These are phyloP conservation scores for Tamandua tetradactyla DNA, from an alignment of 2,797 vertebrate genomes.

Conservation along the genomic window DNA sequence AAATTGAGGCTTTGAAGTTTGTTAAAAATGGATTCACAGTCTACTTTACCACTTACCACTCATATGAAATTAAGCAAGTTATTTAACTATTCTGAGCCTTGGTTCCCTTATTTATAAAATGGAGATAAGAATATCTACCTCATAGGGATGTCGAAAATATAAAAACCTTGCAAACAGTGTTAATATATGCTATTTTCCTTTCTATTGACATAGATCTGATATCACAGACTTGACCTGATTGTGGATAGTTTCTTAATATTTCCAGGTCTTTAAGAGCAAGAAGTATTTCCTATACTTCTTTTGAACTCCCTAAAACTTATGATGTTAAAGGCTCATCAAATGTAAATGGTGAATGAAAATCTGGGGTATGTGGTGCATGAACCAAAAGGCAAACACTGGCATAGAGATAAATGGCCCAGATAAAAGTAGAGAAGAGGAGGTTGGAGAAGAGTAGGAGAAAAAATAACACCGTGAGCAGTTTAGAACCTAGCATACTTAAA, in stretches of 20 bases:
- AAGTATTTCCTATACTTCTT: neutral
- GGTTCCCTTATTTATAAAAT: neutral
- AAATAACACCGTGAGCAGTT: neutral
- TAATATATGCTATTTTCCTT: conserved; percentile 1
- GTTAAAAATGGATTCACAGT: neutral
- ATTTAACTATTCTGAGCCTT: neutral
- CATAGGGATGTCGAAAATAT: neutral
- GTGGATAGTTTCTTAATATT: neutral
- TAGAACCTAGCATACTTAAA: neutral
- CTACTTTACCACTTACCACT: neutral
- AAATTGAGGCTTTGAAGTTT: neutral
- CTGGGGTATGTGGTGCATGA: neutral
- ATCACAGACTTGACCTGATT: neutral
- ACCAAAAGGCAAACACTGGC: neutral
- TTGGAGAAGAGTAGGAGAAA: neutral
- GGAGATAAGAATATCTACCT: neutral
- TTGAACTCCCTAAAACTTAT: neutral
- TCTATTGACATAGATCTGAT: neutral
- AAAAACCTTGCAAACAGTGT: neutral
- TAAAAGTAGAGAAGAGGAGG: neutral
- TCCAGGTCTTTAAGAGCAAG: neutral
- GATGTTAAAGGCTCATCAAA: neutral
- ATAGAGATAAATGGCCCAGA: neutral
- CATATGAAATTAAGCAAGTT: neutral
- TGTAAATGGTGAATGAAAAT: neutral